Evolutionary conservation across 2,888 invertebrate genomes (phyloP), one percentile per base, ranked within the genome.

Genomic region (Eupeodes latifasciatus): DNA sequence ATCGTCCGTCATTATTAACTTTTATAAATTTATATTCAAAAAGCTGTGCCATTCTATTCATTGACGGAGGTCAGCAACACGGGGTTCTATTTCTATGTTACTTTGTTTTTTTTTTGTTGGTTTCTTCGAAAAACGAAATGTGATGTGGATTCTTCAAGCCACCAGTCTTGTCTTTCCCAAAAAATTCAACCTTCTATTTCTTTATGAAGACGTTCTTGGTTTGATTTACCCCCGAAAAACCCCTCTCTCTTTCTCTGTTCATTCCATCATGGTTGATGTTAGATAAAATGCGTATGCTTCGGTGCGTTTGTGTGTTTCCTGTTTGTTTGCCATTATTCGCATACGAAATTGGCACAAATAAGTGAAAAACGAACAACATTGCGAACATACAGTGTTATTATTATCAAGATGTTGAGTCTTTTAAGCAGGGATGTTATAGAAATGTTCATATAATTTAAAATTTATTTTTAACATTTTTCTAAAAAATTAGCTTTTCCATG

Each of bases 21-120:
- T 5, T 40, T 40, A 1, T 27, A 27, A 27, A 27, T 27, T 27
- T 27, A 27, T 40, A 40, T 40, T 40, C 40, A 40, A 49, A 67
- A 75, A 67, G 51, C 72, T 59, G 44, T 57, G 59, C 69, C 57
- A 64, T 84, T 74, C 74, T 71, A 67, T 81, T 62, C 16, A 66
- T 77, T 66, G 71, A 74, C 49, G 85, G 85, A 71, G 81, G 85
- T 85, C 85, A 85, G 81, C 81, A 85, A 81, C 85, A 80, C 69
- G 16, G n/a, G 11, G 51, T 12, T 57, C 53, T 27, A 27, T 27
- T 27, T 27, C 27, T 27, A 27, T 27, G 27, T 27, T 27, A 27
- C 27, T 27, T 27, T 19, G 19, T 19, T 19, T 74, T 16, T 44
- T 57, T 62, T n/a, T 67, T 59, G 34, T 47, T 36, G 19, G 34